Percentiles rank a stretch among this genome's conserved stretches.
Evolutionary conservation across 2,888 invertebrate genomes (phyloP).

Genomic region (Ernsta delagoae): DNA sequence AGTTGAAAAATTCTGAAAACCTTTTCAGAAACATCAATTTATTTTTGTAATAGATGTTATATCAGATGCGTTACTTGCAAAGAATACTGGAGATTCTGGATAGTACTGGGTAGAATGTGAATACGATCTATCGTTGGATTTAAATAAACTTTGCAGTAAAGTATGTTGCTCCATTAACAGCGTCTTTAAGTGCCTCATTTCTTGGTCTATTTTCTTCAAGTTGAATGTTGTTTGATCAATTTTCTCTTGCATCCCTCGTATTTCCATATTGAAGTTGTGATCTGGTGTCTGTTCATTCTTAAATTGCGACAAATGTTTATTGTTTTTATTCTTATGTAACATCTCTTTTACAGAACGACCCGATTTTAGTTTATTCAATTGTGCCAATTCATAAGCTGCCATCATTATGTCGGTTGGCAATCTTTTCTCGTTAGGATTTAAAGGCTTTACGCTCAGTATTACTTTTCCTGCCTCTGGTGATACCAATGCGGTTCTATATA

Average conservation of each 20-base stretch:
- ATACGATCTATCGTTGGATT: constrained; percentile 56
- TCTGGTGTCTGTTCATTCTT: constrained; percentile 83
- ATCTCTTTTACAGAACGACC: constrained; percentile 87
- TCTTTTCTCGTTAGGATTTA: constrained; percentile 92
- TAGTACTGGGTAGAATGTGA: constrained; percentile 56
- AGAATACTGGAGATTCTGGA: constrained; percentile 68
- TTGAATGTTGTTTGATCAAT: constrained; percentile 89
- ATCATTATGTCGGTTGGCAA: constrained; percentile 91
- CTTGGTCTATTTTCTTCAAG: constrained; percentile 88
- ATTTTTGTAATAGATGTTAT: constrained; percentile 40
- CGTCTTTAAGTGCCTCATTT: constrained; percentile 87
- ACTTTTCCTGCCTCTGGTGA: constrained; percentile 93
- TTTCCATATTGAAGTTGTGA: constrained; percentile 81
- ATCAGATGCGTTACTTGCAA: constrained; percentile 56
- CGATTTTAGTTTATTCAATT: constrained; percentile 87
- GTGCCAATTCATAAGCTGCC: constrained; percentile 92
- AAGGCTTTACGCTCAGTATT: constrained; percentile 91
- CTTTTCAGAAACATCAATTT: not conserved
- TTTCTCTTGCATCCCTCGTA: constrained; percentile 87
- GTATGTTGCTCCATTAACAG: constrained; percentile 73
- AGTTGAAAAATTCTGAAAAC: not conserved
- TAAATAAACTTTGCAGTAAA: constrained; percentile 67
- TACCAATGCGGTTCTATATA: constrained; percentile 91
- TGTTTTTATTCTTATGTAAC: constrained; percentile 83
- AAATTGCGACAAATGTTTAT: constrained; percentile 86